These are phyloP conservation scores for Rhabdomys dilectus DNA, from an alignment of 2,113 vertebrate genomes.

Conservation along the genomic window DNA sequence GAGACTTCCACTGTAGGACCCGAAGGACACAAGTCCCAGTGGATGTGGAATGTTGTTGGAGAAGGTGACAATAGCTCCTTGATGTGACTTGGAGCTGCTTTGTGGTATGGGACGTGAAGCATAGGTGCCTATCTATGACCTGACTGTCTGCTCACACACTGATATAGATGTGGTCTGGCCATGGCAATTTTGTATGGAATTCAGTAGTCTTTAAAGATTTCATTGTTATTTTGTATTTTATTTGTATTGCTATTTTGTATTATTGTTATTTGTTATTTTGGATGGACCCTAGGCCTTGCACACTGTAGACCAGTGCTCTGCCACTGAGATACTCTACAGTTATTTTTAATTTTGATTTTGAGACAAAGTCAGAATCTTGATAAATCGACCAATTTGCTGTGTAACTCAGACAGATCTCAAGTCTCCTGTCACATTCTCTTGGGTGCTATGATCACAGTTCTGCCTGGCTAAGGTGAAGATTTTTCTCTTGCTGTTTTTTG, in stretches of 20 bases:
- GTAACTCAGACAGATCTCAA: neutral
- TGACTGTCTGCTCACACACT: fast-evolving
- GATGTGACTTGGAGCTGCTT: too few relatives aligned
- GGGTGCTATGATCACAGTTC: neutral
- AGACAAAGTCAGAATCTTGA: neutral
- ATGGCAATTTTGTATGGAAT: neutral
- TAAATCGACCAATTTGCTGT: neutral
- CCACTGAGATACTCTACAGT: too few relatives aligned
- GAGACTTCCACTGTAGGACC: neutral
- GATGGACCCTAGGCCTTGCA: neutral
- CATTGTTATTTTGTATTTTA: neutral
- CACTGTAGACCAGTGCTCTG: neutral
- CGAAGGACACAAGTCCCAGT: neutral
- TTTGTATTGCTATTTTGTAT: neutral
- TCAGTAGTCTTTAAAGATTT: neutral
- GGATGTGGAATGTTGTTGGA: fast-evolving
- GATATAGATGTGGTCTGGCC: too few relatives aligned
- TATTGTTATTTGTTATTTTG: too few relatives aligned
- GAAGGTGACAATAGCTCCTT: neutral
- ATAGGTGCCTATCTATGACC: fast-evolving
- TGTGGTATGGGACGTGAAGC: neutral
- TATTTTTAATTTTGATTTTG: neutral
- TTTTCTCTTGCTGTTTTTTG: neutral
- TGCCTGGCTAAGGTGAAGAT: neutral
- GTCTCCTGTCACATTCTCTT: neutral